These are phyloP conservation scores for Drosophila basisetae DNA, from an alignment of 2,888 invertebrate genomes.

Conservation along the genomic window DNA sequence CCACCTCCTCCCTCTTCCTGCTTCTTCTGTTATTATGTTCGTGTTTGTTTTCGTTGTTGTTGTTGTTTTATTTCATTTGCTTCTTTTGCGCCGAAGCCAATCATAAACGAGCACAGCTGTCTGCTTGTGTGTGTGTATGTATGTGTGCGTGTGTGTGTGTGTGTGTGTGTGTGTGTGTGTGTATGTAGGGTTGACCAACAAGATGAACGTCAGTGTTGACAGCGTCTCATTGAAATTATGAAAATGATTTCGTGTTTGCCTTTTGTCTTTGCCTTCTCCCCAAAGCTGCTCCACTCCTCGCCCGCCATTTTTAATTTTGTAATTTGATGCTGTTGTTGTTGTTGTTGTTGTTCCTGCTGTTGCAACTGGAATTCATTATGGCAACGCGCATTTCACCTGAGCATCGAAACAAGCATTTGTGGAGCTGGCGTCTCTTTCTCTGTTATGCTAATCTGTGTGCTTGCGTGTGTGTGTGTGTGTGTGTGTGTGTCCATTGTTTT, in stretches of 20 bases:
- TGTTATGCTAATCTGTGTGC: conserved; percentile 19
- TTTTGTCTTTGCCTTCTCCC: conserved; percentile 37
- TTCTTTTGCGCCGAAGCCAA: conserved; percentile 80
- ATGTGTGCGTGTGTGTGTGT: conserved; percentile 26
- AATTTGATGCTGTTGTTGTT: conserved; percentile 75
- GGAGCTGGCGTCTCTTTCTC: conserved; percentile 7
- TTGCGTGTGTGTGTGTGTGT: conserved; percentile 2
- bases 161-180: conserved; percentile 19
- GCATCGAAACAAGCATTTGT: conserved; percentile 34
- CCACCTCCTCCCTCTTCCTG: conserved; percentile 27
- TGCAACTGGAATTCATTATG: conserved; percentile 65
- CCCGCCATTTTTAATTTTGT: conserved; percentile 83
- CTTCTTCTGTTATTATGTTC: conserved; percentile 37
- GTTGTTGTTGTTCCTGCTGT: conserved; percentile 49
- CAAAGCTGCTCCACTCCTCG: neutral
- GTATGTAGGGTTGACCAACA: conserved; percentile 69
- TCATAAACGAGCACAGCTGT: conserved; percentile 81
- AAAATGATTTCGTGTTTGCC: conserved; percentile 69
- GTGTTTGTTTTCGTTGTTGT: conserved; percentile 36
- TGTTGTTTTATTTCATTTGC: conserved; percentile 75
- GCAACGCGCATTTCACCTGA: conserved; percentile 69
- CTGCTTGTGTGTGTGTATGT: conserved; percentile 28
- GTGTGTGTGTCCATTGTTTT: conserved; percentile 71
- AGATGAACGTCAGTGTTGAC: conserved; percentile 70
- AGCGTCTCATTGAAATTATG: conserved; percentile 80